Conservation (phyloP, 2,113 vertebrate genomes). For the Apistogramma diplotaenia region DNA sequence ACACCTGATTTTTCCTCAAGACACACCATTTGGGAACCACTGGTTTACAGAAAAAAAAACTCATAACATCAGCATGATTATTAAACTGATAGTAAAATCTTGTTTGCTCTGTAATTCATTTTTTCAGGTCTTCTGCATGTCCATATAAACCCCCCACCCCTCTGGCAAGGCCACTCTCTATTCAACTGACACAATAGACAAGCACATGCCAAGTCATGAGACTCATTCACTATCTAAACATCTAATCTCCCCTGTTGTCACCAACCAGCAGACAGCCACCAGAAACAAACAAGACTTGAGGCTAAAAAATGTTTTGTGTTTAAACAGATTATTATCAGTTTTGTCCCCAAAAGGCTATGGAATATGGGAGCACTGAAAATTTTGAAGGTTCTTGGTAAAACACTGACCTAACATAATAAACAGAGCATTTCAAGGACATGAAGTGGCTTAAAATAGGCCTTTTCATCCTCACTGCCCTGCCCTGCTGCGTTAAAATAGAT, state of each 20-base stretch:
- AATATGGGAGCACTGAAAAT: background rate
- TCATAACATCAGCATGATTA: background rate
- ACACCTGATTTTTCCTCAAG: background rate
- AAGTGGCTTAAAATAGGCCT: conserved; percentile 15
- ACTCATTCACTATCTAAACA: conserved; percentile 61
- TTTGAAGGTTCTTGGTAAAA: background rate
- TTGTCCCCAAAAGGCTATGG: background rate
- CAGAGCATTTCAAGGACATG: background rate
- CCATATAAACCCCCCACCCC: background rate
- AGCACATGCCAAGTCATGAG: conserved; percentile 64
- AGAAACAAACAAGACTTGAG: conserved; percentile 17
- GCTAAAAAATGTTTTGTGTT: background rate
- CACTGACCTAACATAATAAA: background rate
- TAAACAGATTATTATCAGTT: background rate
- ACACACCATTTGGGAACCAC: background rate
- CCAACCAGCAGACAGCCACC: conserved; percentile 10
- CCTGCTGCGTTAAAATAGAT: conserved; percentile 10
- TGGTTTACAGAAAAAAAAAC: background rate
- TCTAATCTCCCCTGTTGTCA: conserved; percentile 62
- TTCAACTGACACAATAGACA: conserved; percentile 65
- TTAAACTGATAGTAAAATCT: background rate
- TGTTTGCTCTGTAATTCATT: background rate
- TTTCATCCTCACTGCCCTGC: background rate
- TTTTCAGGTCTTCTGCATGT: background rate
- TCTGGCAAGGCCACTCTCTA: conserved; percentile 49